These are phyloP conservation scores for Papilio demoleus DNA, from an alignment of 2,888 invertebrate species.

Conservation along the genomic window DNA sequence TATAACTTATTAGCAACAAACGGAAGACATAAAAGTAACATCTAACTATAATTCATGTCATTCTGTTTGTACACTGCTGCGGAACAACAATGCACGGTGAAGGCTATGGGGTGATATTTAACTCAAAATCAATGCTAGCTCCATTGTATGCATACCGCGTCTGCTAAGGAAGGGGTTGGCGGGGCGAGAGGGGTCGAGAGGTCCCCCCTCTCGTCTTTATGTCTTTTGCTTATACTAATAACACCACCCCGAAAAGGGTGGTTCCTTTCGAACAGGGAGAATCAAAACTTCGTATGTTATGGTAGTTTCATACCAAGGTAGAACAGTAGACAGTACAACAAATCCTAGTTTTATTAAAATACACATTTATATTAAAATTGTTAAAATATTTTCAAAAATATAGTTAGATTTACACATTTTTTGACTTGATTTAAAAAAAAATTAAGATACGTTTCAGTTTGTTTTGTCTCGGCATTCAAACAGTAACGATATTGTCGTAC, in stretches of 20 bases:
- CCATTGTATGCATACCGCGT: slow-evolving; percentile 79
- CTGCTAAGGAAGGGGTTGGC: slow-evolving; percentile 50
- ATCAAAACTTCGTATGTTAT: slow-evolving; percentile 76
- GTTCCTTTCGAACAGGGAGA: slow-evolving; percentile 67
- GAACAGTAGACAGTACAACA: neutral
- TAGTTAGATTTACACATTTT: too few species aligned
- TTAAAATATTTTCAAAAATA: too few species aligned
- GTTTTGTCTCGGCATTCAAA: neutral
- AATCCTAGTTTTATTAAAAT: too few species aligned
- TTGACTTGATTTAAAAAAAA: too few species aligned
- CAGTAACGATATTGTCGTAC: neutral
- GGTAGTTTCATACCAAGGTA: neutral
- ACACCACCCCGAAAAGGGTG: slow-evolving; percentile 76
- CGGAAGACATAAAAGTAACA: slow-evolving; percentile 63
- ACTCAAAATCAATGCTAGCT: slow-evolving; percentile 79
- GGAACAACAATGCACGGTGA: slow-evolving; percentile 56
- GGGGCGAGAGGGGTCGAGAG: slow-evolving; percentile 40
- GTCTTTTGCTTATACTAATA: slow-evolving; percentile 81
- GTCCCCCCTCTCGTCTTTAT: slow-evolving; percentile 52
- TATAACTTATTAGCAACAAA: slow-evolving; percentile 54
- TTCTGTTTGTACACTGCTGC: slow-evolving; percentile 68
- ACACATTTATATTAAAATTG: too few species aligned
- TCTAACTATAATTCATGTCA: slow-evolving; percentile 74
- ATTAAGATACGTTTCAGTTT: too few species aligned
- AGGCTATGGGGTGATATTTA: slow-evolving; percentile 76